Evolutionary conservation across 2,888 invertebrate genomes (phyloP), one percentile per base, ranked within the genome.

Genomic region (Eupithecia centaureata): DNA sequence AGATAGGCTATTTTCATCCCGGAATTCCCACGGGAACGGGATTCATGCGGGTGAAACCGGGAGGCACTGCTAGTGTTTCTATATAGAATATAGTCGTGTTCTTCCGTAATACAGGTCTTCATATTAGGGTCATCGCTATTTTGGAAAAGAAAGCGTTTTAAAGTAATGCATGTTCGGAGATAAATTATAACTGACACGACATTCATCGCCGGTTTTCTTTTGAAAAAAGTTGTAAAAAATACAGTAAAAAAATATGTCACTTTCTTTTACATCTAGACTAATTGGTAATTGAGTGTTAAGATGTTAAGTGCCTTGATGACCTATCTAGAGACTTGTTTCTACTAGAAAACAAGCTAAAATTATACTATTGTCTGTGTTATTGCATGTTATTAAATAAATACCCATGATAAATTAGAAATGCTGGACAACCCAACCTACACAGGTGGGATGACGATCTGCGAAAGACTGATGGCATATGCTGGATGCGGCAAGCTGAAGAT

Each of bases 161-260:
- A 61, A 67, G 47, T 57, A 52, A 69, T 32, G n/a, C 54, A 52
- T 32, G 42, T 60, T 63, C 15, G 2, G 51, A 13, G 13, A 67
- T 71, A 58, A 68, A 70, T 62, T 56, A 8, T 8, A 63, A 63
- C 67, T 33, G 64, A 64, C 67, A 63, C 30, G 70, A 65, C 67
- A 67, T 60, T 62, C 12, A 62, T 70, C 60, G 57, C 56, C 54
- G 12, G 56, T 60, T 62, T 66, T 57, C 59, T 35, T 66, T 63
- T 65, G 25, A 60, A 32, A 59, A 65, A 59, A 47, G 10, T n/a
- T 25, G 42, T 27, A 42, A 30, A 65, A 38, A 27, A 2, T 28
- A n/a, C n/a, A 15, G 52, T 27, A 27, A 54, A 28, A 52, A 30
- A 61, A 60, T 42, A 63, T 70, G 60, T 60, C 67, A 63, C 64